A percentile compares a stretch with the other conserved stretches of the same genome.
Evolutionary conservation across 2,797 vertebrate genomes (phyloP).

Genomic region (Oreochromis grahami): DNA sequence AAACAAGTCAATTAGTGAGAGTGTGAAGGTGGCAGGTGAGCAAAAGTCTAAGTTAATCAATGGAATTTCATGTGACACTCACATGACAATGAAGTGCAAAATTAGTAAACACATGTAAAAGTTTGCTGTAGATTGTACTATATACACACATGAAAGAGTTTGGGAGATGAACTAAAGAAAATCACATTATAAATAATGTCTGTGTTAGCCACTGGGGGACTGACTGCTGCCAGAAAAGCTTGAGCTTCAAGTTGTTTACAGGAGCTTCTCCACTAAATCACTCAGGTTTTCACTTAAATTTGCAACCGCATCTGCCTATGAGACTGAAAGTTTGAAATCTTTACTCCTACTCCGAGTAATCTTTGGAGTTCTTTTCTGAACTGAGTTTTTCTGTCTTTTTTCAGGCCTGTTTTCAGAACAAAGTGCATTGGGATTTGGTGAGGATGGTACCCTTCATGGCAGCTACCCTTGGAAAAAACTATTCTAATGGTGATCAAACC

Average conservation of each 20-base stretch:
- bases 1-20: not conserved
- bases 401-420: not conserved
- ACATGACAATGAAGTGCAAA: not conserved
- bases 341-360: not conserved
- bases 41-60: slow-evolving; percentile 7
- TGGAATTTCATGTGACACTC: not conserved
- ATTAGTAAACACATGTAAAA: not conserved
- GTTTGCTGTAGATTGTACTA: not conserved
- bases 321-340: not conserved
- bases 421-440: not conserved
- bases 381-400: not conserved
- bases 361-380: not conserved
- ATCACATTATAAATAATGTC: not conserved
- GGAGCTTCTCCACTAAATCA: not conserved
- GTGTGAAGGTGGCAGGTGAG: slow-evolving; percentile 8
- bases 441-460: not conserved
- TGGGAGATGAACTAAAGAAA: not conserved
- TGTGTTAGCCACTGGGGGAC: not conserved
- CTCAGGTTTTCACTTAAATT: not conserved
- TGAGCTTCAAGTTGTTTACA: not conserved
- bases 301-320: not conserved
- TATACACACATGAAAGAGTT: not conserved
- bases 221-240: not conserved
- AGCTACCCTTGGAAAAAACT: not conserved
- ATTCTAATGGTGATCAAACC: not conserved